Base-by-base conservation (phyloP, 2,113 vertebrate species). In the Geococcyx californianus region DNA sequence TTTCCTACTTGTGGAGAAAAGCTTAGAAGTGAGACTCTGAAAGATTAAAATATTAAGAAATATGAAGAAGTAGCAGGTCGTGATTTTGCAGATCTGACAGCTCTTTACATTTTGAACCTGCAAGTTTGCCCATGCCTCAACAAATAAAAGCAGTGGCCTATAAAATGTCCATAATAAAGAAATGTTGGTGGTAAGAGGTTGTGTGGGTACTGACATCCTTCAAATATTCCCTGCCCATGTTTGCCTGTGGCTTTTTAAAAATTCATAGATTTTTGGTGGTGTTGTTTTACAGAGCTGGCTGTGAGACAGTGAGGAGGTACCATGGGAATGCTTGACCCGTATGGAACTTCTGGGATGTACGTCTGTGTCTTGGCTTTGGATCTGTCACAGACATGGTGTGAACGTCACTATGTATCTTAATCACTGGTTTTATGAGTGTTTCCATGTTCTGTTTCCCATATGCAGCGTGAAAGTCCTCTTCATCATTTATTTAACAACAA, bases 241-340 rank as follows among this genome's bases (percentile, higher is more conserved):
- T 75, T 24, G 23, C 54, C 55, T 8, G n/a, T 31, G 54, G 23
- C 28, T 59, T 33, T 75, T 64, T 66, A 58, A 64, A 68, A 58
- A 49, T 5, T 4, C 26, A 5, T 1, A 14, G 6, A 8, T 44
- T 19, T 21, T 24, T 1, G 5, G 40, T 14, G 52, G 25, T 54
- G 40, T 13, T 66, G 52, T 49, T 85, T 68, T 15, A 38, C 64
- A 55, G 59, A 83, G 59, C 34, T 58, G 34, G 42, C 62, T 38
- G 45, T 17, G 31, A 62, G 74, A 55, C 58, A 31, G 24, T 10
- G 15, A 73, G 82, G 42, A 44, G 29, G 3, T 34, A 16, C 25
- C 17, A 0, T 8, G 62, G 17, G 49, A 68, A 38, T 2, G 6
- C 19, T 64, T 16, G 31, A 10, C 0, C 1, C 56, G 33, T 16